These are phyloP conservation scores for Physocephala rufipes DNA, from an alignment of 2,888 invertebrate genomes.

Conservation along the genomic window DNA sequence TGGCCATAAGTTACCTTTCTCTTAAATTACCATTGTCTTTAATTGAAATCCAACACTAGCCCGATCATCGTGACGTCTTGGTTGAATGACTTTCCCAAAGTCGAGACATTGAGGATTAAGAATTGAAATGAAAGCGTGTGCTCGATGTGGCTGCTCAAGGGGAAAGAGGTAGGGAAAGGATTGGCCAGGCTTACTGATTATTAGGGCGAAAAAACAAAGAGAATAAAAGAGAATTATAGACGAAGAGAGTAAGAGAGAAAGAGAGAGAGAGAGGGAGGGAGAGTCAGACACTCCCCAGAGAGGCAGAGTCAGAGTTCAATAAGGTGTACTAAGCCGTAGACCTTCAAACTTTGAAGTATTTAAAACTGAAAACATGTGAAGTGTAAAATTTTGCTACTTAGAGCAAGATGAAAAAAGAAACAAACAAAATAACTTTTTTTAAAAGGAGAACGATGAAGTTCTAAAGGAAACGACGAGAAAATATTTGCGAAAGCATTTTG, in stretches of 20 bases:
- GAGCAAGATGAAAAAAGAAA: neutral
- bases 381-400: neutral
- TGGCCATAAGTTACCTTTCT: no score
- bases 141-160: no score
- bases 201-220: neutral
- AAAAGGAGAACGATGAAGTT: neutral
- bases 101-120: no score
- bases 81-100: no score
- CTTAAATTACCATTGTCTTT: no score
- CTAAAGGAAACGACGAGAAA: neutral
- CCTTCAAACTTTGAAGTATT: slow-evolving; percentile 16
- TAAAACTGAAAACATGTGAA: slow-evolving; percentile 2
- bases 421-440: neutral
- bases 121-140: no score
- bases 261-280: neutral
- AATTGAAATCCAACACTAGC: no score
- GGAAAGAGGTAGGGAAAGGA: no score
- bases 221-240: neutral
- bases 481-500: neutral
- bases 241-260: neutral
- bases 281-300: neutral
- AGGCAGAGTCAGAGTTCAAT: slow-evolving; percentile 9
- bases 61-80: no score
- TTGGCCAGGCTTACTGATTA: no score
- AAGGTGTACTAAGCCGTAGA: slow-evolving; percentile 15